Base-by-base conservation (phyloP, 1,140 invertebrate species). In the Neodiprion virginianus region DNA sequence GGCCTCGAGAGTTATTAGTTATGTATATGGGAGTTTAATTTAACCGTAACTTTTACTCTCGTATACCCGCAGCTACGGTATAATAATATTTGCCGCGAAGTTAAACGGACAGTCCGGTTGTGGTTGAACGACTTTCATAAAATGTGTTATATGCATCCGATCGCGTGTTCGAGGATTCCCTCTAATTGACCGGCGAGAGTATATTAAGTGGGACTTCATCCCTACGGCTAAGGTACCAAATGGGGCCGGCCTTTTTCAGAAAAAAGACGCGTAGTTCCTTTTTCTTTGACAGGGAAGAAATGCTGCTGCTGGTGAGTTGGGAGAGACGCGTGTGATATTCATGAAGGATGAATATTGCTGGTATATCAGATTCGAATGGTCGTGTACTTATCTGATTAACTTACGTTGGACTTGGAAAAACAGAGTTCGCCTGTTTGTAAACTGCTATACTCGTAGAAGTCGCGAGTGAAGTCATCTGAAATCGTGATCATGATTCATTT, bases 21-120 rank as follows among this genome's bases (percentile, higher is more conserved):
- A 40, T 40, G 28, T 40, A 40, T 40, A 61, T 61, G 53, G 11
- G 53, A 61, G 53, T 61, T 61, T 61, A 61, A 61, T 61, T 17
- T 61, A 61, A 61, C 53, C 53, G 53, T 61, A 61, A 61, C 53
- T 61, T 61, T 17, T 61, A 61, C 53, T 61, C n/a, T 61, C 8
- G 8, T 14, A 40, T 40, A 40, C 28, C 28, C 28, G 28, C 28
- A 40, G 28, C 28, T 40, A 40, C 28, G 5, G 5, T 40, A 40
- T 40, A 53, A 53, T n/a, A 14, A 10, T 10, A 53, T n/a, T 1
- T 10, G n/a, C 10, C n/a, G 10, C 50, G 50, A 11, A 53, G 50
- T 53, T 53, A 53, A 53, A 53, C 50, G 50, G 50, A 53, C 50
- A 21, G 53, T 61, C 53, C 11, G 11, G 53, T 14, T 17, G 53